phyloP scores from a whole-genome alignment of 2,113 vertebrate species.

The Amphilophus citrinellus region DNA sequence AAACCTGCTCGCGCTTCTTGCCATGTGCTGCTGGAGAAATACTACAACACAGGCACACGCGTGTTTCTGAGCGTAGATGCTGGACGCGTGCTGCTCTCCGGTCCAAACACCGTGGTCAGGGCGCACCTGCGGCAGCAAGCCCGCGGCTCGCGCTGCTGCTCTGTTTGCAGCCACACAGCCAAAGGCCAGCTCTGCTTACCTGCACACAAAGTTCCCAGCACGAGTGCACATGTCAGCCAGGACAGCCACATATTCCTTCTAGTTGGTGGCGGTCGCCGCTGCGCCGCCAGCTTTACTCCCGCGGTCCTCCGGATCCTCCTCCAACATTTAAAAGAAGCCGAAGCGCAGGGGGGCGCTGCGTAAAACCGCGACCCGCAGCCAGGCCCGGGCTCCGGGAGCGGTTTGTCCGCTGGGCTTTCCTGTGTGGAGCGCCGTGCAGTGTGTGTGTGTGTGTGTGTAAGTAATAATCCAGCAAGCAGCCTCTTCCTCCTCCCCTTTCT shows the following conservation, averaged over 20 bases:
- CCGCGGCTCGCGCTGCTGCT: too few species aligned
- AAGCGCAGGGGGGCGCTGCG: constrained; percentile 5
- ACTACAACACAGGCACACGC: neutral
- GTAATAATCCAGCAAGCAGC: constrained; percentile 25
- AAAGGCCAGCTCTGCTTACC: constrained; percentile 74
- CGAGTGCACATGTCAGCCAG: constrained; percentile 84
- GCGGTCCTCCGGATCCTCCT: constrained; percentile 25
- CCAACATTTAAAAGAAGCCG: constrained; percentile 29
- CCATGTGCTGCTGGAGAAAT: neutral
- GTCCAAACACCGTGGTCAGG: neutral
- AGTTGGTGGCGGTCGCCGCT: neutral
- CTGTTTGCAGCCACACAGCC: too few species aligned
- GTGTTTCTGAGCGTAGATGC: neutral
- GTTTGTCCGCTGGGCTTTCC: constrained; percentile 8
- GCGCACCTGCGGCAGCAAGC: too few species aligned
- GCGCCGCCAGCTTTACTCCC: constrained; percentile 1
- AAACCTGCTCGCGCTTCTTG: neutral
- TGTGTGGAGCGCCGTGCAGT: constrained; percentile 4
- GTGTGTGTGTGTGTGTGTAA: neutral
- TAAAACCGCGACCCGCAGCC: constrained; percentile 21
- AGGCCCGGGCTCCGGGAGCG: neutral
- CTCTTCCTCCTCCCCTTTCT: neutral
- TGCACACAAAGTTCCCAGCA: constrained; percentile 88
- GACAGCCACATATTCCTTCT: constrained; percentile 82
- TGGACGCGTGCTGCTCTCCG: neutral